Evolutionary conservation across 2,113 vertebrate species (phyloP).

Genomic region (Varanus salvator): DNA sequence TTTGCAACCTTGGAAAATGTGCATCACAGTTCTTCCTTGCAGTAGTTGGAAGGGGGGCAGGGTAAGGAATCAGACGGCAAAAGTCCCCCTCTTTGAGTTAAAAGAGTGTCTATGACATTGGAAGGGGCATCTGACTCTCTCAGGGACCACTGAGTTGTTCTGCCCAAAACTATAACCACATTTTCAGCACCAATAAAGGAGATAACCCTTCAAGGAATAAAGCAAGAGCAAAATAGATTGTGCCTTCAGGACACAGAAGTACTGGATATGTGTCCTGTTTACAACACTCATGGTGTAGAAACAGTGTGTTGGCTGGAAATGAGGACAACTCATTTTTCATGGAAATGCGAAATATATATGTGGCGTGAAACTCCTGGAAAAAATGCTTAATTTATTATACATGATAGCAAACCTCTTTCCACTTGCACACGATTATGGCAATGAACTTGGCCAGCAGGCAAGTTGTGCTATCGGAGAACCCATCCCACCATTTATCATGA

Average conservation of each 20-base stretch:
- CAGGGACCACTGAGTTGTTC: too few species aligned
- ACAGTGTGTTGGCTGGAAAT: background rate
- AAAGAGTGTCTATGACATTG: too few species aligned
- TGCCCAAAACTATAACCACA: background rate
- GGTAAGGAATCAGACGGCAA: too few species aligned
- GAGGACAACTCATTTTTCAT: too few species aligned
- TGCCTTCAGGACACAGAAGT: background rate
- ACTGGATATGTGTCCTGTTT: background rate
- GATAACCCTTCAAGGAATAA: background rate
- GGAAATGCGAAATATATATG: background rate
- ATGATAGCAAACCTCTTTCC: background rate
- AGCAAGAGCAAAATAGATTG: background rate
- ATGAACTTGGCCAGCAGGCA: background rate
- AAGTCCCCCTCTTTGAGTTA: too few species aligned
- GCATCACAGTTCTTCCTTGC: too few species aligned
- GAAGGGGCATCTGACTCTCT: too few species aligned
- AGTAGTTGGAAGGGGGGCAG: too few species aligned
- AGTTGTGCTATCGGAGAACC: background rate
- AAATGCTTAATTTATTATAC: slow-evolving; percentile 10
- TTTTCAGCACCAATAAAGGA: background rate
- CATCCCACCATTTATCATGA: too few species aligned
- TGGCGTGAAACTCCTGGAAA: background rate
- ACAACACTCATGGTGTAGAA: background rate
- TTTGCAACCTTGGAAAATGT: too few species aligned
- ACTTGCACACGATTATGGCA: background rate